Evolutionary conservation across 2,888 invertebrate species (phyloP), one percentile per base, ranked within the genome.

Genomic region (Ennomos fuscantarius): DNA sequence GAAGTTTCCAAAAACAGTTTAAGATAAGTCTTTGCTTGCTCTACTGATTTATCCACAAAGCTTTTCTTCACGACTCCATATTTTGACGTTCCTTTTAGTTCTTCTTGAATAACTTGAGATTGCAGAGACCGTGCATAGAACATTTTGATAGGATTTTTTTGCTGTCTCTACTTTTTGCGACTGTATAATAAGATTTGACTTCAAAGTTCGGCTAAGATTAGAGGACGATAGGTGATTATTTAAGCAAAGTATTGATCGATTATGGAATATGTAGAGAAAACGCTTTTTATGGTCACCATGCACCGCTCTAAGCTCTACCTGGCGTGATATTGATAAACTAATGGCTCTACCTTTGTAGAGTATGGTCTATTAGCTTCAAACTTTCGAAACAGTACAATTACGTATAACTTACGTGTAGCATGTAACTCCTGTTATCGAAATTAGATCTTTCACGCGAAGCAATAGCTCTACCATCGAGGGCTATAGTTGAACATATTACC

Each of bases 1-100:
- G 93, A 93, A 0, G 89, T 90, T 56, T 92, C 82, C 52, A 93
- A 63, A 70, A 93, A 93, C 12, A 88, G 53, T 10, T 81, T 77
- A 1, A 91, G 58, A 55, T 93, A 93, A 0, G 63, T 64, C 46
- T 66, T 78, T 0, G 72, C 70, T 59, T 79, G 85, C 0, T 67
- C 59, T 15, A 50, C 66, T 0, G 80, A 1, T 0, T 56, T 34
- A 0, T 70, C 41, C 1, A 56, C n/a, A 0, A 63, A 9, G 0
- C 51, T 55, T 47, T 60, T 69, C 6, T 68, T 61, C 35, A 50
- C 63, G n/a, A 32, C 2, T 31, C 34, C 42, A 0, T 36, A 45
- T 8, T 66, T 73, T 6, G 62, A 62, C 8, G 62, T 51, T 1
- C 57, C 60, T 0, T 66, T 55, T 0, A 80, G 15, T 0, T 84